phyloP scores from a whole-genome alignment of 2,113 vertebrate genomes.

The Melanocharis versteri region DNA sequence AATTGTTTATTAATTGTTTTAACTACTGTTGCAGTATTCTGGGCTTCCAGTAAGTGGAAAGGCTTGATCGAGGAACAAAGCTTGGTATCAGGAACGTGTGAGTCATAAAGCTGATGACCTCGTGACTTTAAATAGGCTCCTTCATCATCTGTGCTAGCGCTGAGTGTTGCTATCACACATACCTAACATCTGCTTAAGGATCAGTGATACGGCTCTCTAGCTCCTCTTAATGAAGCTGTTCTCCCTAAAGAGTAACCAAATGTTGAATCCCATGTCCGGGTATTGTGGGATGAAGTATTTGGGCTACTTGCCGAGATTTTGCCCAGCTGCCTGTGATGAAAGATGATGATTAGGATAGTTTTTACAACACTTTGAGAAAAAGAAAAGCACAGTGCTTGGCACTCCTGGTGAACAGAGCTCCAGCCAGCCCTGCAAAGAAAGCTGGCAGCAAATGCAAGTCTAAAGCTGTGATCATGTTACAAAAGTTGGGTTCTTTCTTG shows the following conservation, averaged over 20 bases:
- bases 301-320: not conserved
- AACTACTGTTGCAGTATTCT: not conserved
- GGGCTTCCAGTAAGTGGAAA: not conserved
- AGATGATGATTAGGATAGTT: not conserved
- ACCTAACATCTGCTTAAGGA: not conserved
- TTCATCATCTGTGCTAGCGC: not conserved
- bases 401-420: not conserved
- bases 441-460: not conserved
- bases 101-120: not conserved
- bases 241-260: not conserved
- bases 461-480: not conserved
- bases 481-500: not conserved
- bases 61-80: not conserved
- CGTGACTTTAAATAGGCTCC: not conserved
- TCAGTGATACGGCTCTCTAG: not conserved
- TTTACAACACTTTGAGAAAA: not conserved
- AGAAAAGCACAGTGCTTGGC: not conserved
- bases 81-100: not conserved
- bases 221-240: not conserved
- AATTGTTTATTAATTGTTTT: not conserved
- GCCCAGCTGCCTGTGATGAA: not conserved
- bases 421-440: not conserved
- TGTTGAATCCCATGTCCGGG: not conserved
- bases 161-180: not conserved
- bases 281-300: not conserved